Evolutionary conservation across 1,140 invertebrate genomes (phyloP), one percentile per base, ranked within the genome.

Genomic region (Akabosia matsudoensis): DNA sequence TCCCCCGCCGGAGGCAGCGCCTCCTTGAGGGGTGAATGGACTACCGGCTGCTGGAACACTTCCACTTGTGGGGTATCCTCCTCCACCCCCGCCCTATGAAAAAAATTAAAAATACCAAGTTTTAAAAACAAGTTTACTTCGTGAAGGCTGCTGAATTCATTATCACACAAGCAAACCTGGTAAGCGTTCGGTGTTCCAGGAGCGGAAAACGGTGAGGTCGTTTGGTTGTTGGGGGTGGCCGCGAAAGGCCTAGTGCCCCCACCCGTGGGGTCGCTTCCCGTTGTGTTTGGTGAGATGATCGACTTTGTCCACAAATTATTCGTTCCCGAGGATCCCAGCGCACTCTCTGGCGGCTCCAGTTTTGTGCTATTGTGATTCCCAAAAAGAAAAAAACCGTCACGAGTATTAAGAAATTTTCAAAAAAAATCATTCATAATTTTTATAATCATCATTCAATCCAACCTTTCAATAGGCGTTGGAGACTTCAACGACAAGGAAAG

Each of bases 1-100:
- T 74, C 88, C 90, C 30, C 90, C 91, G 51, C 90, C 90, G 3
- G 91, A 89, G 74, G 89, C 89, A 71, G 90, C 90, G 2, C 88
- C 89, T 33, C 80, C 82, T 82, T 90, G 89, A 4, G 80, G 80
- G 16, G 80, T 81, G 54, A 79, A 81, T n/a, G 80, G 80, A 73
- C 80, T 81, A 30, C 78, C 80, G 24, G 80, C 78, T 28, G 78
- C 80, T 37, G 80, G 78, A 72, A 79, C 76, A 67, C 76, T 79
- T 61, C 80, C 80, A 64, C 78, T 77, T 61, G 76, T 79, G 22
- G 80, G 80, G 72, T 79, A 79, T 3, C 78, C 78, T 37, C 76
- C 76, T 28, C 80, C 80, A 52, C 78, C 80, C 33, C 79, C 78
- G 22, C 76, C 61, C 79, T 78, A 45, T 45, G 7, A 37, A 51